phyloP scores from a whole-genome alignment of 1,140 invertebrate species.

The Diabrotica undecimpunctata region DNA sequence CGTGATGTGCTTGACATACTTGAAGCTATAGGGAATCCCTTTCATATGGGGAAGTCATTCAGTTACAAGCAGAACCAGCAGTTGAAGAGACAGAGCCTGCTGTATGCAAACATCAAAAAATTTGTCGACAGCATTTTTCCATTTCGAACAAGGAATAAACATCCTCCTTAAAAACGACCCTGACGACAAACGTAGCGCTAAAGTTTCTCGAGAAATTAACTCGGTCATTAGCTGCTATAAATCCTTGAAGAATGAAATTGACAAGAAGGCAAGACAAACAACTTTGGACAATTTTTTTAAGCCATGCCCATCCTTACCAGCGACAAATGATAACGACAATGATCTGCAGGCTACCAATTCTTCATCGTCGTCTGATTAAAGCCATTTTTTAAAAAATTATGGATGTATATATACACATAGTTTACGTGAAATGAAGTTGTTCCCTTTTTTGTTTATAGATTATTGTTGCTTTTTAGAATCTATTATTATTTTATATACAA shows the following conservation, averaged over 20 bases:
- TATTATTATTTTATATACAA: too few relatives aligned
- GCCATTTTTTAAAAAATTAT: too few relatives aligned
- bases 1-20: conserved; percentile 33
- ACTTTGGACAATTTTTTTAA: conserved; percentile 26
- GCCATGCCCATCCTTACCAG: conserved; percentile 25
- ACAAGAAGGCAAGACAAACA: conserved; percentile 28
- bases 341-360: too few relatives aligned
- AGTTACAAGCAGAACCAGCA: conserved; percentile 31
- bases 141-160: background rate
- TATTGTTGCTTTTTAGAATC: too few relatives aligned
- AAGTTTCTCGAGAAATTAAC: too few relatives aligned
- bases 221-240: too few relatives aligned
- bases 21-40: conserved; percentile 32
- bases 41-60: conserved; percentile 32
- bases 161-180: too few relatives aligned
- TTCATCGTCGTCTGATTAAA: conserved; percentile 27
- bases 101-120: conserved; percentile 28
- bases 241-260: conserved; percentile 29
- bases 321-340: conserved; percentile 24
- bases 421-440: too few relatives aligned
- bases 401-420: too few relatives aligned
- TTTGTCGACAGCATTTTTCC: conserved; percentile 25
- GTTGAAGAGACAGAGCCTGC: conserved; percentile 30
- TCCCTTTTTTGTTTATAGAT: too few relatives aligned
- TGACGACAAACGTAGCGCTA: too few relatives aligned